phyloP scores from a whole-genome alignment of 2,797 vertebrate genomes.

The Tenualosa thibaudeaui region DNA sequence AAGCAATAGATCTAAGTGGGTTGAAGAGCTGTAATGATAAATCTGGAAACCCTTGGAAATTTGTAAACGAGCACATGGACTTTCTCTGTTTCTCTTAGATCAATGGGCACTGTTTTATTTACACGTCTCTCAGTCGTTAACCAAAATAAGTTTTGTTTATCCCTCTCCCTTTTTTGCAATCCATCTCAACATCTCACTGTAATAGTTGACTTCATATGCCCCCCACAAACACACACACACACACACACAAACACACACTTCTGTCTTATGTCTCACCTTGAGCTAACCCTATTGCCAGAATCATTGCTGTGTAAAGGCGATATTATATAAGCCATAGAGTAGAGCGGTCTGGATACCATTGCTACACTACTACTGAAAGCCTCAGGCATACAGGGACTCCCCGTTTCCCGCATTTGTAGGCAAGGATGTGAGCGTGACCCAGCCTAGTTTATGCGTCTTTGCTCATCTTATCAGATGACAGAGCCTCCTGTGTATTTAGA shows the following conservation, averaged over 20 bases:
- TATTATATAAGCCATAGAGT: background rate
- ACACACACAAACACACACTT: background rate
- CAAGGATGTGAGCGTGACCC: background rate
- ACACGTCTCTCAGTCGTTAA: no score
- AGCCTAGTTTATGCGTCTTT: background rate
- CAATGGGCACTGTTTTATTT: background rate
- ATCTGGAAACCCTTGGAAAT: no score
- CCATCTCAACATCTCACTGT: background rate
- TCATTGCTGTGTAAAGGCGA: background rate
- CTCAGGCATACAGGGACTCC: background rate
- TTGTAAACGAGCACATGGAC: no score
- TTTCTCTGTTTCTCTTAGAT: background rate
- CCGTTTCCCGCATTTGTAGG: background rate
- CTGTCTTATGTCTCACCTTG: background rate
- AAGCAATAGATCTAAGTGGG: background rate
- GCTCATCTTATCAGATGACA: background rate
- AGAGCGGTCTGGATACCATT: background rate
- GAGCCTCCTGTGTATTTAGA: background rate
- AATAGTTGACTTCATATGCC: background rate
- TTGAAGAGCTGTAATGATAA: background rate
- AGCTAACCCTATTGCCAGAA: background rate
- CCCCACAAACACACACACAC: background rate
- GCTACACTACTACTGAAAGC: background rate
- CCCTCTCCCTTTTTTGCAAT: background rate
- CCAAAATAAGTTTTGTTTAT: background rate